phyloP scores from a whole-genome alignment of 1,140 invertebrate species.

The Parasteatoda tepidariorum region DNA sequence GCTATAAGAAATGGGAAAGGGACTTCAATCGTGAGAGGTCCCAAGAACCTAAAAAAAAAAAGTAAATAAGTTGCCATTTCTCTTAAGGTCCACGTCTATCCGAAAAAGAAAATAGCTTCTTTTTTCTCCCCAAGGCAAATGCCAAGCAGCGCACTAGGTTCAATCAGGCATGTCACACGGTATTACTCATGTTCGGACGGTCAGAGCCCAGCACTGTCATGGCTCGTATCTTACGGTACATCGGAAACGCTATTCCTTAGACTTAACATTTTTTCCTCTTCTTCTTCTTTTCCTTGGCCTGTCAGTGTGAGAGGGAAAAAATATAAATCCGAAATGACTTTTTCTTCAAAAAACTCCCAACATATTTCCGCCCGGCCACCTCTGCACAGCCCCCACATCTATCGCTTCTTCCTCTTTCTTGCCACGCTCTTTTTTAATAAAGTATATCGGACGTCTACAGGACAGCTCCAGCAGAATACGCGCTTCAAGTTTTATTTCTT shows the following conservation, averaged over 20 bases:
- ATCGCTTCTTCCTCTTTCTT: neutral
- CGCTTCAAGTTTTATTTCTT: neutral
- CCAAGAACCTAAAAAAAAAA: slow-evolving; percentile 17
- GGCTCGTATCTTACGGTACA: slow-evolving; percentile 55
- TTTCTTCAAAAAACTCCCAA: slow-evolving; percentile 24
- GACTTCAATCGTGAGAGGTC: neutral
- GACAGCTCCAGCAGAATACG: neutral
- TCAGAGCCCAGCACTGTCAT: slow-evolving; percentile 48
- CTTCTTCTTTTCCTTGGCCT: neutral
- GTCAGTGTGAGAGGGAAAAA: slow-evolving; percentile 9
- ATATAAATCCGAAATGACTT: slow-evolving; percentile 46
- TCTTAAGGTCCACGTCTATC: slow-evolving; percentile 38
- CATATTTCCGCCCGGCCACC: neutral
- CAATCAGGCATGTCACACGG: slow-evolving; percentile 59
- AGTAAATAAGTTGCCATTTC: slow-evolving; percentile 35
- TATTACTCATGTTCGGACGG: slow-evolving; percentile 58
- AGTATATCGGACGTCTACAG: slow-evolving; percentile 33
- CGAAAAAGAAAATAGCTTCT: slow-evolving; percentile 30
- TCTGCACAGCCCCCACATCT: too few species aligned
- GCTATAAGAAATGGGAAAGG: neutral
- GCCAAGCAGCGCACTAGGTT: slow-evolving; percentile 52
- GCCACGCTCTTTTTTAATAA: slow-evolving; percentile 17
- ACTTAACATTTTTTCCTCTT: slow-evolving; percentile 6
- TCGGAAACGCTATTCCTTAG: slow-evolving; percentile 19
- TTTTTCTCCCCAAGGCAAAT: slow-evolving; percentile 47